phyloP scores from a whole-genome alignment of 2,888 invertebrate species.

The Trimorus sp. region DNA sequence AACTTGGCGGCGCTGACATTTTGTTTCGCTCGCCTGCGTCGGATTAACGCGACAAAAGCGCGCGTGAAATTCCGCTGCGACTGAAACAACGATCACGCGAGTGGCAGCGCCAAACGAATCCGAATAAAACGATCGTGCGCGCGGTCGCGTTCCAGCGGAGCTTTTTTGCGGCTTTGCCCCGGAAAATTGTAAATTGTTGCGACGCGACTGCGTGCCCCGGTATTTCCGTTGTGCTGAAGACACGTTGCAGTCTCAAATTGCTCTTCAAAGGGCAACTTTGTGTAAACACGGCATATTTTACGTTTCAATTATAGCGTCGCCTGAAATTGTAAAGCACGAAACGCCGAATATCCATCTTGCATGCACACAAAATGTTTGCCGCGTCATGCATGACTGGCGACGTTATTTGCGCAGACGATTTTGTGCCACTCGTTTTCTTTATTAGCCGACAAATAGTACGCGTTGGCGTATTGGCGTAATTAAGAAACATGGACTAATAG shows the following conservation, averaged over 20 bases:
- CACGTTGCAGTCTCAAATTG: conserved; percentile 28
- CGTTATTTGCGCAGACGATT: conserved; percentile 27
- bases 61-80: no score
- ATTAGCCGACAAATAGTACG: conserved; percentile 5
- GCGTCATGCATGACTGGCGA: conserved; percentile 15
- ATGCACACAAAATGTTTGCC: conserved; percentile 18
- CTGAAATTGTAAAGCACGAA: conserved; percentile 37
- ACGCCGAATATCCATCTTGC: conserved; percentile 25
- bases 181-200: conserved; percentile 1
- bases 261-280: conserved; percentile 40
- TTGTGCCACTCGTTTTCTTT: conserved; percentile 1
- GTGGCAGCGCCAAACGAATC: no score
- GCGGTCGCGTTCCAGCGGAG: no score
- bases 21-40: conserved; percentile 4
- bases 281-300: conserved; percentile 43
- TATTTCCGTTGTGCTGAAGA: conserved; percentile 18
- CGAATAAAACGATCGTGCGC: no score
- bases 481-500: no score
- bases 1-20: not conserved
- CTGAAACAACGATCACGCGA: no score
- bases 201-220: conserved; percentile 1
- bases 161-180: not conserved
- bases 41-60: not conserved
- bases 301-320: conserved; percentile 44
- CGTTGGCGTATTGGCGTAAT: no score